A percentile compares a stretch with the other conserved stretches of the same genome.
phyloP scores from a whole-genome alignment of 2,888 invertebrate species.

The Athetis lepigone region DNA sequence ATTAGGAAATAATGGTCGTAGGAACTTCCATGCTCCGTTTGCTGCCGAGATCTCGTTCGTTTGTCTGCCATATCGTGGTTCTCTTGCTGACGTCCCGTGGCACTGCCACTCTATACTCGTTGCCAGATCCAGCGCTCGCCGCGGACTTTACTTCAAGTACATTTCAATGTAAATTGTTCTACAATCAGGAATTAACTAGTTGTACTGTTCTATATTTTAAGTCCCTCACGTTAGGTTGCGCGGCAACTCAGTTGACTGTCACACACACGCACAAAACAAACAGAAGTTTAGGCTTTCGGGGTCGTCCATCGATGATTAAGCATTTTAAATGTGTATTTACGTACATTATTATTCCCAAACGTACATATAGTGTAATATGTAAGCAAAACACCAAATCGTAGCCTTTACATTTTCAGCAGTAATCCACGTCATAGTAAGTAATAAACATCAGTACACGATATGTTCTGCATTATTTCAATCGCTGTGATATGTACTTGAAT shows the following conservation, averaged over 20 bases:
- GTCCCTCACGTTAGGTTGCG: constrained; percentile 65
- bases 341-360: constrained; percentile 72
- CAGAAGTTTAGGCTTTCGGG: constrained; percentile 79
- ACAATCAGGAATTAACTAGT: constrained; percentile 70
- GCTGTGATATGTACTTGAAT: constrained; percentile 52
- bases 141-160: constrained; percentile 56
- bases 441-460: constrained; percentile 51
- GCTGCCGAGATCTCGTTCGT: constrained; percentile 65
- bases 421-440: constrained; percentile 53
- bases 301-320: constrained; percentile 77
- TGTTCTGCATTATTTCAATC: constrained; percentile 49
- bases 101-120: constrained; percentile 33
- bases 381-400: constrained; percentile 88
- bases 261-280: constrained; percentile 82
- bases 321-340: constrained; percentile 69
- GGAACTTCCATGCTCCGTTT: constrained; percentile 77
- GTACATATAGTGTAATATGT: constrained; percentile 75
- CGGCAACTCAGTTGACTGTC: constrained; percentile 78
- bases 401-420: constrained; percentile 74
- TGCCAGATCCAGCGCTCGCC: constrained; percentile 43
- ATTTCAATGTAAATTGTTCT: constrained; percentile 68
- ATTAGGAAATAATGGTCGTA: constrained; percentile 81
- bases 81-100: constrained; percentile 56
- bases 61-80: constrained; percentile 58
- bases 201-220: constrained; percentile 68